These are phyloP conservation scores for Panthera uncia DNA, from an alignment of 2,113 vertebrate genomes.

Conservation along the genomic window DNA sequence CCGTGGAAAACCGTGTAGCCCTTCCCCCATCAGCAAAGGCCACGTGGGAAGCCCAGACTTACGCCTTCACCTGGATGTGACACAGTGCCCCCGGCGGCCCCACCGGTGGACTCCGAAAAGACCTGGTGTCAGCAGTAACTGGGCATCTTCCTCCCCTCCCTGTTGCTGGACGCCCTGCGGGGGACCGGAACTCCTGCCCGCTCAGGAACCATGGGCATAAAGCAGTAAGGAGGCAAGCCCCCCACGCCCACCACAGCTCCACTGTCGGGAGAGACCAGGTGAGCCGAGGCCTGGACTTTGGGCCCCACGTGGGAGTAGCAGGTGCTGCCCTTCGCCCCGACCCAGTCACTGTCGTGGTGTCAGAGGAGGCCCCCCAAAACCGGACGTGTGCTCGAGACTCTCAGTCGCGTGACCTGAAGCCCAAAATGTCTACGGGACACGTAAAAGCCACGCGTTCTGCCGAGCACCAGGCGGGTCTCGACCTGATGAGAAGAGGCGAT, in stretches of 20 bases:
- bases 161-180: rapidly evolving
- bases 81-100: rapidly evolving
- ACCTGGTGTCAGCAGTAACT: no score
- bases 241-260: not conserved
- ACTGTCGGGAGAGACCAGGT: no score
- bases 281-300: no score
- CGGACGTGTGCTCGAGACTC: not conserved
- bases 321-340: not conserved
- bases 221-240: not conserved
- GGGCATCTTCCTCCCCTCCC: not conserved
- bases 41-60: not conserved
- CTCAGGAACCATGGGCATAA: no score
- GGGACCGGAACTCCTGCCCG: rapidly evolving
- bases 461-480: not conserved
- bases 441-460: not conserved
- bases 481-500: not conserved
- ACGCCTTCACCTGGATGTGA: not conserved
- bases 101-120: not conserved
- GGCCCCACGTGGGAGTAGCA: not conserved
- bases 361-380: not conserved
- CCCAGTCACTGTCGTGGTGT: rapidly evolving
- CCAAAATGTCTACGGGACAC: not conserved
- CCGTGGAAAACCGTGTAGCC: rapidly evolving
- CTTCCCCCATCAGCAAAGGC: not conserved
- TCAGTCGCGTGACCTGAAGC: not conserved